Percentiles rank a stretch among this genome's conserved stretches.
Evolutionary conservation across 2,113 vertebrate genomes (phyloP).

Genomic region (Cynoglossus semilaevis): DNA sequence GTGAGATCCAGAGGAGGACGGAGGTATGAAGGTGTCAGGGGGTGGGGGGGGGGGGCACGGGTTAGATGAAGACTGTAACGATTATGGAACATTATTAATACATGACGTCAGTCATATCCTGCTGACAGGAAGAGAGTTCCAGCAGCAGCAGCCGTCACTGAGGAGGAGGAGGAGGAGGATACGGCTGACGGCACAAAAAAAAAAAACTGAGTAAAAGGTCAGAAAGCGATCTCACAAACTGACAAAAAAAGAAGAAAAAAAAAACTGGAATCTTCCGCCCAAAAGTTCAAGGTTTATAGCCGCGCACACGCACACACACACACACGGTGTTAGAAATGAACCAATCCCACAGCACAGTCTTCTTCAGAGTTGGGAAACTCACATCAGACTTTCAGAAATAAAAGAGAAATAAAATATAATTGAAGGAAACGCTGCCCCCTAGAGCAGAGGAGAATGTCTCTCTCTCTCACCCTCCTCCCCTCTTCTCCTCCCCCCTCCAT

Average conservation of each 20-base stretch:
- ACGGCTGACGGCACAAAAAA: constrained; percentile 54
- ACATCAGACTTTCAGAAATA: too few species aligned
- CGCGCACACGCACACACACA: not conserved
- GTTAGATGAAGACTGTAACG: constrained; percentile 35
- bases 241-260: constrained; percentile 9
- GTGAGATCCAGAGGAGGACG: constrained; percentile 1
- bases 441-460: too few species aligned
- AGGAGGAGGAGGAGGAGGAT: constrained; percentile 44
- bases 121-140: constrained; percentile 25
- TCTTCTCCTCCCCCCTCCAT: too few species aligned
- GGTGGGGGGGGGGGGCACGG: not conserved
- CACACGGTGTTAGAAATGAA: constrained; percentile 1
- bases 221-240: constrained; percentile 59
- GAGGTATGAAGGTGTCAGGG: not conserved
- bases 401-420: too few species aligned
- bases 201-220: constrained; percentile 61
- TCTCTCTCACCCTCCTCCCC: too few species aligned
- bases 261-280: constrained; percentile 26
- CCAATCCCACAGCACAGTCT: not conserved
- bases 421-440: too few species aligned
- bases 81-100: constrained; percentile 44
- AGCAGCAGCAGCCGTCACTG: constrained; percentile 49
- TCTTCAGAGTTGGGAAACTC: too few species aligned
- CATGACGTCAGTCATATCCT: constrained; percentile 28
- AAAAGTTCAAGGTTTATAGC: not conserved